phyloP scores from a whole-genome alignment of 2,888 invertebrate genomes.

The Laspeyria flexula region DNA sequence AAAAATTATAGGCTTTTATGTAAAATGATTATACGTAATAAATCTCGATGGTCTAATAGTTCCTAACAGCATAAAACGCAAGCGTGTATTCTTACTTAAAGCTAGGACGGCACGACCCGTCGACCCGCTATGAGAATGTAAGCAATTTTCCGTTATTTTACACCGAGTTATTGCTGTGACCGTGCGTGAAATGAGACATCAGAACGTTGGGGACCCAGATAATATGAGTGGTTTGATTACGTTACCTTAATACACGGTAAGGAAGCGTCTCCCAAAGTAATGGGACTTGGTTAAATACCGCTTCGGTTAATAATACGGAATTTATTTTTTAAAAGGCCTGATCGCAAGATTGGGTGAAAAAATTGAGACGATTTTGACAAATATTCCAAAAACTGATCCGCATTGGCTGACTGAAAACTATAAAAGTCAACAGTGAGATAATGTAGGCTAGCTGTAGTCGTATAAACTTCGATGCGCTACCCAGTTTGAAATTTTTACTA shows the following conservation, averaged over 20 bases:
- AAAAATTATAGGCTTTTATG: neutral
- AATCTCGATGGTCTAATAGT: neutral
- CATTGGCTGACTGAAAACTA: no score
- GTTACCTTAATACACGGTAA: slow-evolving; percentile 27
- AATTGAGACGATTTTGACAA: no score
- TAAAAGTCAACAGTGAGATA: no score
- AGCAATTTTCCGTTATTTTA: slow-evolving; percentile 52
- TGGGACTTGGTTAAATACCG: slow-evolving; percentile 26
- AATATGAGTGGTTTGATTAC: slow-evolving; percentile 40
- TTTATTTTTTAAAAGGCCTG: no score
- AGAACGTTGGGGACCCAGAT: slow-evolving; percentile 17
- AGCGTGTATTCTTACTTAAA: slow-evolving; percentile 20
- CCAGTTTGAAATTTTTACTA: no score
- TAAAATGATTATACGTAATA: neutral
- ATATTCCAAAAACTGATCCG: no score
- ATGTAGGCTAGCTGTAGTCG: no score
- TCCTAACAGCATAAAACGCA: slow-evolving; percentile 7
- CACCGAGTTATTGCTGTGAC: slow-evolving; percentile 47
- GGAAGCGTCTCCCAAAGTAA: slow-evolving; percentile 4
- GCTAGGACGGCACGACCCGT: slow-evolving; percentile 17
- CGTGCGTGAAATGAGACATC: slow-evolving; percentile 49
- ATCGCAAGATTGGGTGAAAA: no score
- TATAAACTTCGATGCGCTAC: no score
- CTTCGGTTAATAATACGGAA: neutral
- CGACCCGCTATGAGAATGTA: slow-evolving; percentile 32